Conservation (phyloP, 2,113 vertebrate genomes). For the Drymodes brunneopygia region DNA sequence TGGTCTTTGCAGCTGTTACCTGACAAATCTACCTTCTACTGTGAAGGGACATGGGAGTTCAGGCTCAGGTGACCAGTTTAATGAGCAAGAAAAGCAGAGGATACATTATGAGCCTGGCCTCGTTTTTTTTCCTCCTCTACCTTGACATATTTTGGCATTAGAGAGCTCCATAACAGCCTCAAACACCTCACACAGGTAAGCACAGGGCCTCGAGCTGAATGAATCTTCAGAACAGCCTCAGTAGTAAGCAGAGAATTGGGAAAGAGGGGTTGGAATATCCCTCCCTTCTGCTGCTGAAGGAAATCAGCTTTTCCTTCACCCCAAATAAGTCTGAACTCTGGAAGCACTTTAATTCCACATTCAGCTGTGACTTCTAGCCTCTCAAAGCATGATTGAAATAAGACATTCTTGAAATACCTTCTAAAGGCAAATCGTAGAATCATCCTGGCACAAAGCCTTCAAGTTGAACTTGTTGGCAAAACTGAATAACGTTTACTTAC, state of each 20-base stretch:
- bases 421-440: neutral
- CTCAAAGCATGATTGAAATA: neutral
- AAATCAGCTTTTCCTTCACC: neutral
- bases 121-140: no score
- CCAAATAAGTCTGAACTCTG: neutral
- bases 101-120: neutral
- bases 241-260: rapidly evolving
- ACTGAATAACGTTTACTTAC: neutral
- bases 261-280: neutral
- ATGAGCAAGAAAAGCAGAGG: neutral
- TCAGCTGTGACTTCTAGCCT: neutral
- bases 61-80: neutral
- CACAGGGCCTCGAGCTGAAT: neutral
- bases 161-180: neutral
- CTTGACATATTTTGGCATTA: neutral
- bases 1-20: neutral
- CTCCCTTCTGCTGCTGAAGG: neutral
- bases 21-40: neutral
- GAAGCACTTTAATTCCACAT: neutral
- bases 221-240: neutral
- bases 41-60: neutral
- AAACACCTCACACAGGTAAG: neutral
- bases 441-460: neutral
- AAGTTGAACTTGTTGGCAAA: neutral
- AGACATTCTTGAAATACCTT: conserved; percentile 15